Evolutionary conservation across 2,888 invertebrate genomes (phyloP).

Genomic region (Bugulina stolonifera): DNA sequence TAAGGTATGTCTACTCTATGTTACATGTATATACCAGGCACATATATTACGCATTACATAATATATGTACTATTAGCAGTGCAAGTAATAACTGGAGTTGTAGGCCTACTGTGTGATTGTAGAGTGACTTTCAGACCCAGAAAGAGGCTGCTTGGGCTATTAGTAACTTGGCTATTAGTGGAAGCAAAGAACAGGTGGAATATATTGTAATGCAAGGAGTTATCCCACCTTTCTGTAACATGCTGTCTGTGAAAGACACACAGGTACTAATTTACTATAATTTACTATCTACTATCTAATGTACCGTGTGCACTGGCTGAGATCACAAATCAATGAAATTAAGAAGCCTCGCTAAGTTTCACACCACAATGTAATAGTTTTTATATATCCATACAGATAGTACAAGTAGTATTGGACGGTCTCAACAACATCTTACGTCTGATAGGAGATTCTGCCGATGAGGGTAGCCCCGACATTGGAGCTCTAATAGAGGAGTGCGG

Average conservation of each 20-base stretch:
- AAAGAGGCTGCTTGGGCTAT: constrained; percentile 99
- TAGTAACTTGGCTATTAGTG: constrained; percentile 95
- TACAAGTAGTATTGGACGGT: constrained; percentile 66
- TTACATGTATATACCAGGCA: too few species aligned
- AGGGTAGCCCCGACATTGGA: constrained; percentile 53
- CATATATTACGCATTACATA: background rate
- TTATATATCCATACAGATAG: constrained; percentile 44
- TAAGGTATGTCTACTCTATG: too few species aligned
- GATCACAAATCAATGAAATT: background rate
- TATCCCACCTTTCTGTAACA: constrained; percentile 89
- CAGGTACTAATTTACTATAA: constrained; percentile 57
- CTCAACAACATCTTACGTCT: constrained; percentile 96
- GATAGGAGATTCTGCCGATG: constrained; percentile 69
- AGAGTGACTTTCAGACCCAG: constrained; percentile 95
- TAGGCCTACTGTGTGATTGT: constrained; percentile 30
- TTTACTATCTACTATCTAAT: background rate
- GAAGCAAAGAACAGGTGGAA: constrained; percentile 68
- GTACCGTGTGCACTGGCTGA: background rate
- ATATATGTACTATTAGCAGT: background rate
- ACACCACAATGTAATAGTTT: too few species aligned
- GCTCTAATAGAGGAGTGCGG: constrained; percentile 95
- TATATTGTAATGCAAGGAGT: constrained; percentile 83
- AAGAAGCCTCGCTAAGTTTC: too few species aligned
- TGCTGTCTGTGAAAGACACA: constrained; percentile 88
- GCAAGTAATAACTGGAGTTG: background rate